Percentiles rank a stretch among this genome's conserved stretches.
phyloP scores from a whole-genome alignment of 2,888 invertebrate genomes.

The Smittia aterrima region DNA sequence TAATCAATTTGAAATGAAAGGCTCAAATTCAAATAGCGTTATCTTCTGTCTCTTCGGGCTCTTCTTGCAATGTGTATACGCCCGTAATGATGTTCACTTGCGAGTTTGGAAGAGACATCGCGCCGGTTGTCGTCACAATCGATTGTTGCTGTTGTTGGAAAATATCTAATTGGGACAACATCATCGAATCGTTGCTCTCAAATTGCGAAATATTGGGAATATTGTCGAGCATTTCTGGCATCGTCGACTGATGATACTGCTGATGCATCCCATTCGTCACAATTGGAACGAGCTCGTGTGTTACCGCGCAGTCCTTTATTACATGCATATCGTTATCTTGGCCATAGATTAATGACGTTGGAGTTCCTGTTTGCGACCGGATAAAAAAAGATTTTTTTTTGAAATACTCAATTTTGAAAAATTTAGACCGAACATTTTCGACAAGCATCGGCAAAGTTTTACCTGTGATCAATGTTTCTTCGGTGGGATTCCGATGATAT shows the following conservation, averaged over 20 bases:
- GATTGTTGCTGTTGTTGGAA: constrained; percentile 48
- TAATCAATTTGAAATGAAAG: background rate
- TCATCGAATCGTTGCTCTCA: background rate
- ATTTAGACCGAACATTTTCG: no score
- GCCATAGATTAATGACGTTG: constrained; percentile 54
- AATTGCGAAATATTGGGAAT: constrained; percentile 42
- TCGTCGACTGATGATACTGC: constrained; percentile 30
- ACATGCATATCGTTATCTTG: constrained; percentile 50
- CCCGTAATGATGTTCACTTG: constrained; percentile 52
- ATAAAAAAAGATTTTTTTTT: background rate
- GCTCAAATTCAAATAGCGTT: constrained; percentile 50
- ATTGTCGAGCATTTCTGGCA: constrained; percentile 44
- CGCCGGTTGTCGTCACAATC: constrained; percentile 39
- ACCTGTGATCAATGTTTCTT: constrained; percentile 59
- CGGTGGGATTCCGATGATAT: constrained; percentile 59
- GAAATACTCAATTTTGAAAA: no score
- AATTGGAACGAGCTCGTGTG: constrained; percentile 54
- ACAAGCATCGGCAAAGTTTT: background rate
- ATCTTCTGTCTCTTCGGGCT: constrained; percentile 59
- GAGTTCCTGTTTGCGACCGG: constrained; percentile 52
- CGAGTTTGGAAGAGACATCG: constrained; percentile 39
- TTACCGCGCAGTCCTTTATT: constrained; percentile 51
- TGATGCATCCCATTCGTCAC: constrained; percentile 45
- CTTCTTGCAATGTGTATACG: constrained; percentile 59
- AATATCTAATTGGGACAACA: constrained; percentile 9